A percentile compares a stretch with the other conserved stretches of the same genome.
These are phyloP conservation scores for Vimba vimba DNA, from an alignment of 2,113 vertebrate species.

Conservation along the genomic window DNA sequence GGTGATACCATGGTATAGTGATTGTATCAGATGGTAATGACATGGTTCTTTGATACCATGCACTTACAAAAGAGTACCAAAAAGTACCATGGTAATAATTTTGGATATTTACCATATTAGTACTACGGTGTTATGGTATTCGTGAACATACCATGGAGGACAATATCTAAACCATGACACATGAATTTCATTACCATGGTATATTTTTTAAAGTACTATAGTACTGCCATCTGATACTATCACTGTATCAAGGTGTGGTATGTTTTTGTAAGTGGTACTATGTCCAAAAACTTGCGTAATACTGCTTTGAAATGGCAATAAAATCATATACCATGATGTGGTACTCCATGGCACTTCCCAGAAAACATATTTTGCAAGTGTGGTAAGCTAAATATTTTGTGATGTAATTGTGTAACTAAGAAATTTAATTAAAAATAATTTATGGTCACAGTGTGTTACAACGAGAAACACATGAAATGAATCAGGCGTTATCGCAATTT, in stretches of 20 bases:
- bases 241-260: neutral
- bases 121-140: neutral
- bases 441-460: constrained; percentile 14
- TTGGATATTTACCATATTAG: neutral
- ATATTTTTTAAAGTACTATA: neutral
- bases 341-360: neutral
- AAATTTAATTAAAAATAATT: constrained; percentile 19
- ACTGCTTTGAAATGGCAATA: neutral
- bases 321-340: neutral
- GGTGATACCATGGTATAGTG: neutral
- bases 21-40: neutral
- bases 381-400: neutral
- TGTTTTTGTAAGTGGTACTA: neutral
- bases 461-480: neutral
- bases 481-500: constrained; percentile 17
- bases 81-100: neutral
- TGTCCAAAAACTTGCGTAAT: neutral
- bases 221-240: too few relatives aligned
- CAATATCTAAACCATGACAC: neutral
- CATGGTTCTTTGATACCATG: neutral
- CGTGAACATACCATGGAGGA: neutral
- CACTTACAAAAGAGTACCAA: neutral
- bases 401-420: neutral
- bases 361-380: neutral
- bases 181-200: neutral